Evolutionary conservation across 2,888 invertebrate genomes (phyloP), one percentile per base, ranked within the genome.

Genomic region (Hydriomena furcata): DNA sequence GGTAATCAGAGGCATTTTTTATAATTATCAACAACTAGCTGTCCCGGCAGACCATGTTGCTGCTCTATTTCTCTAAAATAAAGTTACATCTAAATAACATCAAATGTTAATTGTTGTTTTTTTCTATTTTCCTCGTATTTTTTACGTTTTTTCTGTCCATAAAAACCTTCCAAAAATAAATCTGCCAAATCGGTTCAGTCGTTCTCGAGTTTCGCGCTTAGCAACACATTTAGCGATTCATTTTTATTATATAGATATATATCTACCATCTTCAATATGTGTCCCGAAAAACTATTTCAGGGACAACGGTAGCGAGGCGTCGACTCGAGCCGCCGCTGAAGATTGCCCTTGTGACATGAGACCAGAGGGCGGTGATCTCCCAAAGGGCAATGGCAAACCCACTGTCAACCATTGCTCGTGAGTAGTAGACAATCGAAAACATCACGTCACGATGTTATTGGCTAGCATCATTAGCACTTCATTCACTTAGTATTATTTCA

Each of bases 261-360:
- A 11, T 36, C 23, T 50, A 13, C 24, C 52, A 52, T 38, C 37
- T 32, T 52, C 43, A 45, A 35, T 48, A 45, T 49, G 46, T 64
- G 65, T 67, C 63, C 69, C 69, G 61, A 70, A 68, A 63, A 54
- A 69, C n/a, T 61, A 66, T 86, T 89, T 63, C 86, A 91, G 91
- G 68, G 91, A 91, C 78, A 89, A 88, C 78, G 88, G 85, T 73
- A 91, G 91, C 73, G 91, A 90, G 62, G 89, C 91, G 27, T 90
- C 91, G 8, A 91, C 91, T 30, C 79, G 87, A 11, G 70, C 84
- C 28, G 90, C 86, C 7, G 90, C 86, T 7, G 91, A 86, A 59
- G 91, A 88, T 55, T 81, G 70, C 61, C 80, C 65, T 25, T 85
- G 86, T 65, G 81, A 76, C 6, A 79, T 69, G n/a, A n/a, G n/a